These are phyloP conservation scores for Salmo trutta DNA, from an alignment of 2,797 vertebrate genomes.

Conservation along the genomic window DNA sequence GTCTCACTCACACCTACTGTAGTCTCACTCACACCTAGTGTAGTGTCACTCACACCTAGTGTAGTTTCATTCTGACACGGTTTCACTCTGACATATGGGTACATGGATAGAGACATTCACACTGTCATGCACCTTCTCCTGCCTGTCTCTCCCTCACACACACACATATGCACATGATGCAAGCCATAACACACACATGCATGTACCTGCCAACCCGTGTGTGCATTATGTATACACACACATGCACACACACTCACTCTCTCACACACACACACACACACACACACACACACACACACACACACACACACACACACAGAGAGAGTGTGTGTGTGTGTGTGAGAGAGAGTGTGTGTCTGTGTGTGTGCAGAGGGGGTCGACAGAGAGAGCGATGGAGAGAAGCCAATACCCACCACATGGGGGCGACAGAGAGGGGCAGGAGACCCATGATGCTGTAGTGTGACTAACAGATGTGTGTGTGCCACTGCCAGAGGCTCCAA, in stretches of 20 bases:
- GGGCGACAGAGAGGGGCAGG: conserved; percentile 65
- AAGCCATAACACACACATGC: conserved; percentile 8
- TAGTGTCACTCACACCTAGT: background rate
- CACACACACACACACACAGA: background rate
- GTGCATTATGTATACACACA: background rate
- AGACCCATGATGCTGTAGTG: conserved; percentile 35
- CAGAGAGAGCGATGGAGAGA: conserved; percentile 27
- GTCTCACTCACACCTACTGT: no score
- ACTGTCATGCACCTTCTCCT: background rate
- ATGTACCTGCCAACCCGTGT: background rate
- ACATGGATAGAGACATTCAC: background rate
- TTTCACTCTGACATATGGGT: background rate
- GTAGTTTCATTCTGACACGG: no score
- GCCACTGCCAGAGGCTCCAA: conserved; percentile 42
- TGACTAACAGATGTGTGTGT: background rate
- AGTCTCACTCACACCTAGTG: no score
- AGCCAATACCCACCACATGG: conserved; percentile 58
- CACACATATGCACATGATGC: conserved; percentile 6
- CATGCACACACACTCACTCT: background rate
- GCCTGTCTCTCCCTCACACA: conserved; percentile 17
- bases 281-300: conserved; percentile 11
- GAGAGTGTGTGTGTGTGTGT: conserved; percentile 10
- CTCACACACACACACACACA: background rate
- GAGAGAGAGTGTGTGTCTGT: background rate
- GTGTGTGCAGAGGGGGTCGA: background rate